Conservation (phyloP, 2,797 vertebrate genomes). For the Thunnus albacares region DNA sequence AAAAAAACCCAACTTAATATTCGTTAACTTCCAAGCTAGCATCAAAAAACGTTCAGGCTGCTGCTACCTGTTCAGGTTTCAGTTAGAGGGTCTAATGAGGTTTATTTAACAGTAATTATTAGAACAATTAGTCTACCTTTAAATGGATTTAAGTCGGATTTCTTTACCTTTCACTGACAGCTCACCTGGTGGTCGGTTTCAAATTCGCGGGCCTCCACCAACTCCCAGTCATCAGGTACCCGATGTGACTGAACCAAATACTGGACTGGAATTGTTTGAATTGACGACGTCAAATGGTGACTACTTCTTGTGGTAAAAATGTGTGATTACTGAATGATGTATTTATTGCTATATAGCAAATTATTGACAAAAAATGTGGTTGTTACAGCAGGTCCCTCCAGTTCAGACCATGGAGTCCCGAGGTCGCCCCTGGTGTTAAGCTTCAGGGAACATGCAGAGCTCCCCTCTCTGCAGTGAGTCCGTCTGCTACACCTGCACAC, state of each 20-base stretch:
- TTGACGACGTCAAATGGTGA: background rate
- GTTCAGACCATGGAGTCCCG: background rate
- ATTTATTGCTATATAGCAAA: background rate
- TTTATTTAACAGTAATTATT: background rate
- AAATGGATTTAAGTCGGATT: background rate
- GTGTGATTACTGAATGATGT: background rate
- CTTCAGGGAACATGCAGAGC: background rate
- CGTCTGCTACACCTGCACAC: background rate
- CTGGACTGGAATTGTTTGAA: conserved; percentile 3
- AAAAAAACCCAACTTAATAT: no score
- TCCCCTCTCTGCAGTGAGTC: background rate
- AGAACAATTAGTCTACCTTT: background rate
- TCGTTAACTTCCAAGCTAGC: background rate
- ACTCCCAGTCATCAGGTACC: background rate
- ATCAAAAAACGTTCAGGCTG: background rate
- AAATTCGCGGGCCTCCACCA: background rate
- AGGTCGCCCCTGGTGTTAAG: background rate
- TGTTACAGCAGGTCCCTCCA: background rate
- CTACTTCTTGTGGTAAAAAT: no score
- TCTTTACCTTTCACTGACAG: background rate
- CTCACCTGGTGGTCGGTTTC: conserved; percentile 7
- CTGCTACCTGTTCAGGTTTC: background rate
- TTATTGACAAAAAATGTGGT: background rate
- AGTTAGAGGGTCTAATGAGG: no score
- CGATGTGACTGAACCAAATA: background rate